Percentiles rank a stretch among this genome's conserved stretches.
phyloP scores from a whole-genome alignment of 2,888 invertebrate species.

The Coelogynopora nodosa region DNA sequence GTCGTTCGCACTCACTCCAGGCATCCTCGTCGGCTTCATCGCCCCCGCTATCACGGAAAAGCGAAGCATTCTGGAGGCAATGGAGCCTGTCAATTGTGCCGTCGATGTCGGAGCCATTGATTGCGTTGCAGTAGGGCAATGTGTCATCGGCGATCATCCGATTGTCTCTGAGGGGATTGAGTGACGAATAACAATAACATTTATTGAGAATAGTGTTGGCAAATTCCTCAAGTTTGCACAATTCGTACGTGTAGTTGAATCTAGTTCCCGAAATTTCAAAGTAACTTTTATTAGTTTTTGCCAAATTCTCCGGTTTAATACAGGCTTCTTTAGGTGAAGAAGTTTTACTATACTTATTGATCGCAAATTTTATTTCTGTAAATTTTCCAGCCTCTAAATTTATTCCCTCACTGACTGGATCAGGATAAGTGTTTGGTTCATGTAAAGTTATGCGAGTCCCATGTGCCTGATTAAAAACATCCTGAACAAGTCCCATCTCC shows the following conservation, averaged over 20 bases:
- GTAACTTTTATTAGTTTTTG: no score
- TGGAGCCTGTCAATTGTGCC: background rate
- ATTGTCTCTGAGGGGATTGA: slow-evolving; percentile 17
- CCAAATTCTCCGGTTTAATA: background rate
- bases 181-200: slow-evolving; percentile 38
- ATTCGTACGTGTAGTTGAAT: slow-evolving; percentile 30
- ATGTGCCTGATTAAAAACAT: slow-evolving; percentile 38
- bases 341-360: slow-evolving; percentile 2
- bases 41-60: no score
- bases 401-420: slow-evolving; percentile 25
- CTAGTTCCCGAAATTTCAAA: background rate
- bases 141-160: background rate
- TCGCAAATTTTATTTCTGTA: slow-evolving; percentile 31
- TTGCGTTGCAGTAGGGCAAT: background rate
- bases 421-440: slow-evolving; percentile 20
- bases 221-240: slow-evolving; percentile 30
- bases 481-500: slow-evolving; percentile 23
- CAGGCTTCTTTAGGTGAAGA: slow-evolving; percentile 28
- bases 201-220: slow-evolving; percentile 3
- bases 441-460: slow-evolving; percentile 29
- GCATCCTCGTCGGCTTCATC: background rate
- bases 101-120: background rate
- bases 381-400: slow-evolving; percentile 40
- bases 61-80: background rate
- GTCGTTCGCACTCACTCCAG: background rate